Evolutionary conservation across 2,888 invertebrate species (phyloP), one percentile per base, ranked within the genome.

Genomic region (Keiferia lycopersicella): DNA sequence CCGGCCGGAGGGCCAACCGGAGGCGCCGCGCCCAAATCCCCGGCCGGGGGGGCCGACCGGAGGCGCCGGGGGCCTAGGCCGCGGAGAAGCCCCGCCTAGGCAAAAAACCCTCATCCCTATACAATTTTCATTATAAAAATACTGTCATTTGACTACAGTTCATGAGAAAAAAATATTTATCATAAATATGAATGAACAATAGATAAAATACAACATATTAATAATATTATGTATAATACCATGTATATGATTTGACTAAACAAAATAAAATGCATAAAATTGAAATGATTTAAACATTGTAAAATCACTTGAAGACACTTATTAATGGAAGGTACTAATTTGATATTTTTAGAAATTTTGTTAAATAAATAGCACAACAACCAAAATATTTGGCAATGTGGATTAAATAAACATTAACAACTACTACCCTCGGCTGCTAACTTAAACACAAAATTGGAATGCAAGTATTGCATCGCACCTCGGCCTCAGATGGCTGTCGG

Each of bases 81-180:
- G 67, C 63, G 58, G 67, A 71, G 69, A 68, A 73, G 67, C 72
- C 67, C 65, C 79, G 79, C 78, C 82, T 74, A 75, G 80, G 80
- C 83, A 81, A 84, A 77, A 85, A 84, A 87, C 89, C 89, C 87
- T 88, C 62, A 60, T 88, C 84, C 79, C 88, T 87, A 88, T 85
- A 91, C 92, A 90, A 90, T 90, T 90, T 87, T 84, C 86, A 79
- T 88, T 92, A 92, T 77, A 92, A 92, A 92, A 92, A 92, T 92
- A 92, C 92, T 92, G 92, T 89, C 90, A 92, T 92, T 92, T 92
- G 92, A 92, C 92, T 92, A 92, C 90, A 89, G 88, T 90, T 92
- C 87, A 82, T 88, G 87, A 90, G 86, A 90, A 87, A 90, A 86
- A 79, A 86, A 88, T 83, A 87, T 81, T 83, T 83, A 86, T 82